Base-by-base conservation (phyloP, 1,140 invertebrate genomes). In the Pentalonia nigronervosa region DNA sequence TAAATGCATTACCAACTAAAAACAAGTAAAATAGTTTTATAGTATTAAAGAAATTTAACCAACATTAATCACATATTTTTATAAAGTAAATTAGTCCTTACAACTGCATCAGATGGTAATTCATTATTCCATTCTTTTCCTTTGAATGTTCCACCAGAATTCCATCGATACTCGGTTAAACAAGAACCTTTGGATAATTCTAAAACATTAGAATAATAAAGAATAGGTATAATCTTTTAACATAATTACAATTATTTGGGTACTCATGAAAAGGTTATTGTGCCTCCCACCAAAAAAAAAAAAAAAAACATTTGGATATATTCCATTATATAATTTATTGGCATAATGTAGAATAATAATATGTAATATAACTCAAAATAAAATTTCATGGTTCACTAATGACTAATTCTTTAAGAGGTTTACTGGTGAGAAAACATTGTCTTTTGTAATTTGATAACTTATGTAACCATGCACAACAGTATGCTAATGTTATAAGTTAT, bases 81-180 rank as follows among this genome's bases (percentile, higher is more conserved):
- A 41, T 14, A 30, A 41, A 90, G 45, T n/a, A 53, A 88, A n/a
- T n/a, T 56, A 41, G 45, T 45, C 14, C 23, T 93, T 93, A 93
- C 97, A 47, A 96, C 96, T 90, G 97, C 96, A 95, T 98, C 98
- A 36, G 97, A 97, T 67, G 98, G 97, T 94, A 98, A 95, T 94
- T 97, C 97, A 89, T 97, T 96, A 94, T 97, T 97, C 97, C 98
- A 98, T 53, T 96, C 96, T 95, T 97, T 97, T 8, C 96, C 96
- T 95, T 97, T 97, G 94, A 97, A 97, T 81, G 95, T 95, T 21
- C 97, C 96, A 17, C 97, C 97, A 88, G 96, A 96, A 95, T 98
- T 97, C 98, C 98, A 98, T 94, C 96, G 96, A 94, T 97, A 98
- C 93, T 97, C 97, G 93, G 97, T 97, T 96, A 98, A 97, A 94